Evolutionary conservation across 2,888 invertebrate species (phyloP).

Genomic region (Tinea semifulvella): DNA sequence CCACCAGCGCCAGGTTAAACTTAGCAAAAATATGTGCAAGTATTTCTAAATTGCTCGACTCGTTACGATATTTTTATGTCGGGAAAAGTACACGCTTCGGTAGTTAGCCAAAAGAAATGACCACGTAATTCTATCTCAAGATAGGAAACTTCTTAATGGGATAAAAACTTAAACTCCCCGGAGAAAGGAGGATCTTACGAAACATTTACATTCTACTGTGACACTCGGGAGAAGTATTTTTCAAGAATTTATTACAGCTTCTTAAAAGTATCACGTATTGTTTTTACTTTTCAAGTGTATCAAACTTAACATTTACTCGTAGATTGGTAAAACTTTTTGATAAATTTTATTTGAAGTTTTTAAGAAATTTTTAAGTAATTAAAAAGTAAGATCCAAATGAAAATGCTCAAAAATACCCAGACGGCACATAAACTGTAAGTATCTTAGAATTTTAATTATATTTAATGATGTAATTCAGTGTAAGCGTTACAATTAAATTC

Average conservation of each 20-base stretch:
- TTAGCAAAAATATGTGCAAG: not conserved
- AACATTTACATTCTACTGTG: slow-evolving; percentile 13
- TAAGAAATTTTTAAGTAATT: no score
- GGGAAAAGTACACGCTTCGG: slow-evolving; percentile 21
- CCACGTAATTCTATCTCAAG: slow-evolving; percentile 23
- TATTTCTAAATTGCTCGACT: not conserved
- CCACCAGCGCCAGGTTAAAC: no score
- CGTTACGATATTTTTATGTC: slow-evolving; percentile 22
- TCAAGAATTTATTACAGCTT: slow-evolving; percentile 8
- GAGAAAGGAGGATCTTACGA: slow-evolving; percentile 2
- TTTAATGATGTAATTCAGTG: no score
- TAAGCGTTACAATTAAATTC: no score
- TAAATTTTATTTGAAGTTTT: no score
- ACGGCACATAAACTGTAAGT: no score
- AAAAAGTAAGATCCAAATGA: no score
- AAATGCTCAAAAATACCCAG: no score
- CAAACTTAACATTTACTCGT: no score
- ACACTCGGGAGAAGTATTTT: slow-evolving; percentile 4
- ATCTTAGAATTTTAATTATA: no score
- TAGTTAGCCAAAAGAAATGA: slow-evolving; percentile 24
- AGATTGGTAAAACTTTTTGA: no score
- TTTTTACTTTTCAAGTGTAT: no score
- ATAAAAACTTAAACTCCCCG: slow-evolving; percentile 14
- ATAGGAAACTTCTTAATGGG: slow-evolving; percentile 15
- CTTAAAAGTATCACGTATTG: not conserved